Evolutionary conservation across 2,113 vertebrate species (phyloP).

Genomic region (Oncorhynchus kisutch): DNA sequence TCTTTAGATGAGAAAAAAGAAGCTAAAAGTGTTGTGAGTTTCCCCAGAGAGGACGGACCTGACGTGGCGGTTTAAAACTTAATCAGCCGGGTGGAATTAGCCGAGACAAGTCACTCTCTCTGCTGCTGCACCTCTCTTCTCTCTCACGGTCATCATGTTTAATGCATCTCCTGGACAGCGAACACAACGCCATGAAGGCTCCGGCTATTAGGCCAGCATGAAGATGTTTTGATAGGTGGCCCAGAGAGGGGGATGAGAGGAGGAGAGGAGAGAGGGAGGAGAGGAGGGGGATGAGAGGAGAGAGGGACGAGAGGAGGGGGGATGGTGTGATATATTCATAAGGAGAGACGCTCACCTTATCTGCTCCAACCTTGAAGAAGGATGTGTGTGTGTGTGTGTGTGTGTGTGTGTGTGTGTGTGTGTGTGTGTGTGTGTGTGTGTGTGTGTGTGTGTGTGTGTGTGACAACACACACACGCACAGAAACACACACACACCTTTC

Average conservation of each 20-base stretch:
- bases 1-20: slow-evolving; percentile 42
- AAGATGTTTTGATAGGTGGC: slow-evolving; percentile 63
- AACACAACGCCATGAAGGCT: slow-evolving; percentile 35
- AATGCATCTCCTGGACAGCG: slow-evolving; percentile 36
- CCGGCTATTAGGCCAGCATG: slow-evolving; percentile 49
- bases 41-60: slow-evolving; percentile 45
- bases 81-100: slow-evolving; percentile 74
- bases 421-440: slow-evolving; percentile 21
- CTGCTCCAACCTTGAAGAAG: slow-evolving; percentile 75
- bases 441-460: too few relatives aligned
- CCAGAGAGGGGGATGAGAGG: slow-evolving; percentile 48
- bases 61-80: slow-evolving; percentile 79
- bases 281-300: slow-evolving; percentile 48
- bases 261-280: slow-evolving; percentile 53
- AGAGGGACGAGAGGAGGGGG: slow-evolving; percentile 24
- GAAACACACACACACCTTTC: slow-evolving; percentile 15
- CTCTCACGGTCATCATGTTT: slow-evolving; percentile 65
- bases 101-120: slow-evolving; percentile 49
- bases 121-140: slow-evolving; percentile 9
- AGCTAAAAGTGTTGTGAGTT: slow-evolving; percentile 31
- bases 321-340: slow-evolving; percentile 69
- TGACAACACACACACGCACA: background rate
- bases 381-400: slow-evolving; percentile 34
- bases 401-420: too few relatives aligned
- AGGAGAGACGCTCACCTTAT: slow-evolving; percentile 66